Conservation (phyloP, 2,888 invertebrate genomes). For the Apotomis turbidana region DNA sequence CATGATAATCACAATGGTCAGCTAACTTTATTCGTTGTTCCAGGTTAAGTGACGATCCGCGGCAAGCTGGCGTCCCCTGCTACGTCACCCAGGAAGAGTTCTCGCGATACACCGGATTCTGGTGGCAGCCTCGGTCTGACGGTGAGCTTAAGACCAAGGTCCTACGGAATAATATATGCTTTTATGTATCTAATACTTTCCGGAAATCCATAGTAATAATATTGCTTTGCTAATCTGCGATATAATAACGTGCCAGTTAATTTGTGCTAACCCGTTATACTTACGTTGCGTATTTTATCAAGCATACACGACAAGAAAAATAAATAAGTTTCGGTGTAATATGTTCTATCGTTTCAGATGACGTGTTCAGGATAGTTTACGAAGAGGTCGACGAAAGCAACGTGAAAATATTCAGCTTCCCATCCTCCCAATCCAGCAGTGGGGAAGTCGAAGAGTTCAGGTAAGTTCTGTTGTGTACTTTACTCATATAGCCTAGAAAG, state of each 20-base stretch:
- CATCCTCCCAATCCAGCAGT: slow-evolving; percentile 90
- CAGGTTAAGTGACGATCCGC: slow-evolving; percentile 90
- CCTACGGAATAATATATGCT: no score
- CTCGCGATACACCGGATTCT: slow-evolving; percentile 97
- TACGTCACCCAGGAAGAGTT: slow-evolving; percentile 99
- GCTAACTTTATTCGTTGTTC: background rate
- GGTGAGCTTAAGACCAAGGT: slow-evolving; percentile 65
- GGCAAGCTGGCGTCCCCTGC: slow-evolving; percentile 97
- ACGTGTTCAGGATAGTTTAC: slow-evolving; percentile 91
- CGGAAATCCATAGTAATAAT: no score
- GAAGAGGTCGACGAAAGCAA: slow-evolving; percentile 95
- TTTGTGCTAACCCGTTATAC: no score
- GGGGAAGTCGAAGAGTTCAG: slow-evolving; percentile 92
- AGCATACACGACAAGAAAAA: no score
- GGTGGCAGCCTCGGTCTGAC: slow-evolving; percentile 96
- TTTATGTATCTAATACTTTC: no score
- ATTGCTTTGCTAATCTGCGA: no score
- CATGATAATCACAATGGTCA: no score
- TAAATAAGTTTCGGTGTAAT: background rate
- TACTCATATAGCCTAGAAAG: no score
- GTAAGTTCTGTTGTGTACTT: slow-evolving; percentile 48
- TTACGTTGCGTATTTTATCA: no score
- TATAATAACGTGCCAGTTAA: no score
- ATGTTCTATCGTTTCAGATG: slow-evolving; percentile 76
- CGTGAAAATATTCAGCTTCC: slow-evolving; percentile 95